Evolutionary conservation across 1,140 invertebrate species (phyloP), one percentile per base, ranked within the genome.

Genomic region (Lethrus apterus): DNA sequence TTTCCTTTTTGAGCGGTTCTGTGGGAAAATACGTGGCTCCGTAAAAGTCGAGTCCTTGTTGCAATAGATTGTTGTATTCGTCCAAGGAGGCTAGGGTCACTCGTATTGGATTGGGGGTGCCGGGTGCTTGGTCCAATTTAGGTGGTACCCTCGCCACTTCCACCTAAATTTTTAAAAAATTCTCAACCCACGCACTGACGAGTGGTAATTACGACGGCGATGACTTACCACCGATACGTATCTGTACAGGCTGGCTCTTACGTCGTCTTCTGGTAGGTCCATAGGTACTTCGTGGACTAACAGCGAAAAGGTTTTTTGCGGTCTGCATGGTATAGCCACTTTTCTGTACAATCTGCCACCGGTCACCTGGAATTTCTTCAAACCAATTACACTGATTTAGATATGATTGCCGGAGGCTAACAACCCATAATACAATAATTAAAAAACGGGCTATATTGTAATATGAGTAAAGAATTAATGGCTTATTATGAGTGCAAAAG

Each of bases 21-120:
- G 84, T 86, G 19, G 85, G 85, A 69, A 89, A 89, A 70, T 81
- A 88, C 2, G 86, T 89, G 31, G 85, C 84, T 18, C 84, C 85
- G 59, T 86, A 89, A 72, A 89, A 89, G 67, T 89, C 85, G 32
- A 89, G 71, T 9, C 86, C 86, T 57, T 85, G 84, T 65, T 86
- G 84, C 32, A 89, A 70, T 23, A 89, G 69, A 57, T 79, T 78
- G 60, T 86, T 86, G 55, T 80, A 84, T 66, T 89, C 86, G 48
- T 87, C 85, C 34, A 87, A 75, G 33, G 79, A 86, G 15, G 84
- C 86, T 42, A 89, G 70, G 7, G 85, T 87, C 33, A 88, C 74
- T 46, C 85, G 76, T 38, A 89, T 77, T 2, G 79, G 75, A 18
- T 72, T 64, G n/a, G 72, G 65, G 3, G 66, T 62, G 21, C 70